phyloP scores from a whole-genome alignment of 1,140 invertebrate species.

The Augochlora pura region DNA sequence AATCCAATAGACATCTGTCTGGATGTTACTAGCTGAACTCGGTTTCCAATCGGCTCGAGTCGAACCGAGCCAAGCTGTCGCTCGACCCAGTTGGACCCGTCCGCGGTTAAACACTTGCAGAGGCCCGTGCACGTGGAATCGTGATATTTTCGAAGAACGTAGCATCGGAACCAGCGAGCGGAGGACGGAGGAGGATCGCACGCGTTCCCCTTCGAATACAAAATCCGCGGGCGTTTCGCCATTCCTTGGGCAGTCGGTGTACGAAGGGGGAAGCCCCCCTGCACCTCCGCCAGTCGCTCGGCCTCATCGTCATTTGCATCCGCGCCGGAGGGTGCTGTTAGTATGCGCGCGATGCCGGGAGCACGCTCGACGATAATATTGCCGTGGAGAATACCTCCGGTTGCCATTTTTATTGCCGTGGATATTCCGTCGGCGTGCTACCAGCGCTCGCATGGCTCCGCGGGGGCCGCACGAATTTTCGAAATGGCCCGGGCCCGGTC shows the following conservation, averaged over 20 bases:
- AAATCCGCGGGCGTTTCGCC: not conserved
- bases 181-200: too few species aligned
- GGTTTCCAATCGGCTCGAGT: too few species aligned
- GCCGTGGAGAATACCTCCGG: constrained; percentile 21
- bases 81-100: too few species aligned
- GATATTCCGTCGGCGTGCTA: constrained; percentile 5
- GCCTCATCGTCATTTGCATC: constrained; percentile 37
- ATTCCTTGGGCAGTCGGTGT: not conserved
- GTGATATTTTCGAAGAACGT: too few species aligned
- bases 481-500: not conserved
- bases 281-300: not conserved
- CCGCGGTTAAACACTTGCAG: too few species aligned
- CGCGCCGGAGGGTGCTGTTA: constrained; percentile 52
- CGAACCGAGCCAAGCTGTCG: too few species aligned
- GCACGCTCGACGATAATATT: constrained; percentile 44
- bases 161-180: too few species aligned
- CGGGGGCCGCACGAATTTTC: constrained; percentile 5
- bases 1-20: too few species aligned
- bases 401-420: constrained; percentile 6
- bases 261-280: too few species aligned
- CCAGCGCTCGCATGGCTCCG: constrained; percentile 1
- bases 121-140: too few species aligned
- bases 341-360: constrained; percentile 40
- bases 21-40: too few species aligned
- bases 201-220: not conserved